Conservation (phyloP, 2,888 invertebrate genomes). For the Limnephilus auricula region DNA sequence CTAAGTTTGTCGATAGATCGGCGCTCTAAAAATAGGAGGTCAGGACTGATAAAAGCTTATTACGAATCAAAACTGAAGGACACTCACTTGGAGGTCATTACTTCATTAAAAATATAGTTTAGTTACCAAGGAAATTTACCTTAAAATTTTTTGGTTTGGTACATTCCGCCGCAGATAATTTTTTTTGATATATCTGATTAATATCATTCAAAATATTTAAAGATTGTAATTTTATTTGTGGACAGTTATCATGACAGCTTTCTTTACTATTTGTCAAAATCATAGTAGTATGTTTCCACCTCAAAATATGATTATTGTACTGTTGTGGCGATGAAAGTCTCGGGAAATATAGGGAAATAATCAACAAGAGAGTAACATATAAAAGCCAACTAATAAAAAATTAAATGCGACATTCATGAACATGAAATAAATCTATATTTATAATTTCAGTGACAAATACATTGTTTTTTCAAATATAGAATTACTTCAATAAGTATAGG, state of each 20-base stretch:
- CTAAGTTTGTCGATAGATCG: too few relatives aligned
- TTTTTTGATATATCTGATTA: slow-evolving; percentile 38
- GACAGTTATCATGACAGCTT: neutral
- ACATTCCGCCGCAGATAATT: slow-evolving; percentile 11
- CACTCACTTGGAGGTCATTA: neutral
- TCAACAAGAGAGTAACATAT: neutral
- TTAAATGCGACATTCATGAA: neutral
- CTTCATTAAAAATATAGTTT: neutral
- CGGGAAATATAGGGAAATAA: too few relatives aligned
- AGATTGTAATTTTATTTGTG: slow-evolving; percentile 1
- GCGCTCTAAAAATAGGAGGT: too few relatives aligned
- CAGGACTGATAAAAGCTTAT: neutral
- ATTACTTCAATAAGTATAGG: neutral
- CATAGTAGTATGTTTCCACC: neutral
- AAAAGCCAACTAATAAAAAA: neutral
- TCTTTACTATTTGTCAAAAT: neutral
- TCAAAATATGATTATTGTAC: neutral
- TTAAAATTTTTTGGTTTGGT: slow-evolving; percentile 38
- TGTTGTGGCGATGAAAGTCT: neutral
- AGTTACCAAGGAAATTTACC: neutral
- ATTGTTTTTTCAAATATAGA: neutral
- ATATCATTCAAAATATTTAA: slow-evolving; percentile 46
- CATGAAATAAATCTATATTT: neutral
- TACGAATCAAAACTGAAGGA: neutral
- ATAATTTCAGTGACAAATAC: neutral